These are phyloP conservation scores for Oscheius myriophilus DNA, from an alignment of 2,888 invertebrate species.

Conservation along the genomic window DNA sequence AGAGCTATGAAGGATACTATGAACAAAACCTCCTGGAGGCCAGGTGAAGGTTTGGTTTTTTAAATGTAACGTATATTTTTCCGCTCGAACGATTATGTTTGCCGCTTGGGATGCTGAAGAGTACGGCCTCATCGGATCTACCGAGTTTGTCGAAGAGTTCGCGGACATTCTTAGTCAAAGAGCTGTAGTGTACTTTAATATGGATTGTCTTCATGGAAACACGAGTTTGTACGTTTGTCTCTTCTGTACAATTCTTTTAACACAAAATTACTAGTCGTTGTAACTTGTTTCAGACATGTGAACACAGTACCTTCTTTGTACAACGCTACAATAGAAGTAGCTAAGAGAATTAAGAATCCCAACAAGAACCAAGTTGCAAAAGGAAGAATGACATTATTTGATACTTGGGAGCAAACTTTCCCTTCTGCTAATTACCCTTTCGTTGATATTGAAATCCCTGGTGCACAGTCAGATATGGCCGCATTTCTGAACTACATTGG, in stretches of 20 bases:
- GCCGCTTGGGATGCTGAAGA: slow-evolving; percentile 75
- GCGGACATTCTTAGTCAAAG: slow-evolving; percentile 67
- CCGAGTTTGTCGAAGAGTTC: slow-evolving; percentile 74
- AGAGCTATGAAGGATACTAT: slow-evolving; percentile 60
- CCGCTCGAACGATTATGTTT: slow-evolving; percentile 71
- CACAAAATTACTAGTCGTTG: background rate
- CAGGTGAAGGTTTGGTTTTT: slow-evolving; percentile 51
- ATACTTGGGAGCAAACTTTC: slow-evolving; percentile 63
- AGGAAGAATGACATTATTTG: slow-evolving; percentile 57
- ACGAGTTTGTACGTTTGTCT: slow-evolving; percentile 53
- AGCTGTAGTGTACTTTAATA: slow-evolving; percentile 73
- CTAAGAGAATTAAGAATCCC: slow-evolving; percentile 70
- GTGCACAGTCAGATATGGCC: slow-evolving; percentile 73
- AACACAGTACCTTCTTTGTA: slow-evolving; percentile 70
- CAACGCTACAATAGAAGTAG: slow-evolving; percentile 70
- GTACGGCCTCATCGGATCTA: slow-evolving; percentile 72
- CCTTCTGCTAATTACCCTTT: slow-evolving; percentile 34
- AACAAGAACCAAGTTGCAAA: slow-evolving; percentile 48
- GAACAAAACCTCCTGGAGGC: slow-evolving; percentile 72
- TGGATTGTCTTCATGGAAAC: slow-evolving; percentile 70
- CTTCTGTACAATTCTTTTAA: background rate
- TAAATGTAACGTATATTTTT: slow-evolving; percentile 1
- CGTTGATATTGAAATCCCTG: slow-evolving; percentile 42
- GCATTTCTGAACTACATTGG: slow-evolving; percentile 72
- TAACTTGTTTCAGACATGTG: slow-evolving; percentile 51